Base-by-base conservation (phyloP, 2,113 vertebrate species). In the Coreoperca whiteheadi region DNA sequence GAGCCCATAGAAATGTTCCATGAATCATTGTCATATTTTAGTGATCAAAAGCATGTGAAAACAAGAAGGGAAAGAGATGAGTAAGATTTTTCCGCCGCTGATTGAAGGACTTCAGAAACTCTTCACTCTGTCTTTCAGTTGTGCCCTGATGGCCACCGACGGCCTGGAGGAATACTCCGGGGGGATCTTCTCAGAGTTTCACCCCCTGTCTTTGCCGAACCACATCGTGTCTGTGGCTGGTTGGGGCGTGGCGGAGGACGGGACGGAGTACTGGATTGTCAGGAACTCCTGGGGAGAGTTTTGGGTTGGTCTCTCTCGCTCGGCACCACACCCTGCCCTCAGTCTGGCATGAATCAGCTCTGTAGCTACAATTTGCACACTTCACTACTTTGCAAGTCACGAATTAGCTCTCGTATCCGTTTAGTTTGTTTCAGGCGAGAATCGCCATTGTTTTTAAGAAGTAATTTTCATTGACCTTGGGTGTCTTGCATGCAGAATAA, bases 201-300 rank as follows among this genome's bases (percentile, higher is more conserved):
- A 95, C 0, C 53, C 87, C 0, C n/a, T 86, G 0, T 83, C 97
- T 15, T 4, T 59, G 41, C 96, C 98, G 21, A 99, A 99, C 87
- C 98, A 99, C 88, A 95, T 99, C 0, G 72, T 99, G 4, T 99
- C 98, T 0, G 98, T 99, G 89, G 97, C 96, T 0, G 98, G 98
- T 2, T 99, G 98, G 98, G 97, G 96, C 0, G 74, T 97, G 39
- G 95, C 91, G 3, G 90, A 86, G 41, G 86, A 96, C 0, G 97
- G 96, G 7, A 96, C 87, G 0, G 98, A 99, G 82, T 98, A 95
- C 88, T 99, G 98, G 98, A 95, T 99, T 8, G 96, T 99, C 20
- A 96, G 98, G 4, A 99, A 99, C 81, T 99, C 98, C 0, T 99
- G 98, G 98, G 98, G 98, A 0, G 97, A 99, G 77, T 98, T 98